A percentile compares a stretch with the other conserved stretches of the same genome.
Conservation (phyloP, 35 echinoderm and acorn worm species). For the Eucidaris tribuloides region DNA sequence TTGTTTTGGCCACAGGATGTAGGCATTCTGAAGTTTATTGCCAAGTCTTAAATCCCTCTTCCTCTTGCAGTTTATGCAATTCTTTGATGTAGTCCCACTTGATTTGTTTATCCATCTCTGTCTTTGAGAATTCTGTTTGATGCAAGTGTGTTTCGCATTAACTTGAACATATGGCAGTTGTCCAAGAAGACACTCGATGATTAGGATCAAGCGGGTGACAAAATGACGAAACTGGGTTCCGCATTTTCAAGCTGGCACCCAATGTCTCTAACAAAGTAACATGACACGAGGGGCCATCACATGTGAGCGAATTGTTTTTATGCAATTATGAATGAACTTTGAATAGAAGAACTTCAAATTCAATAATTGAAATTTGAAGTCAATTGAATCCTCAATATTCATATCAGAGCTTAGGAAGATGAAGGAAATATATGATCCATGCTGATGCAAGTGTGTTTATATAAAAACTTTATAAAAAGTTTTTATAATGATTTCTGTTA, state of each 20-base stretch:
- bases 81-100: constrained; percentile 23
- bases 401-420: too few species aligned
- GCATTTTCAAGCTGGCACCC: not conserved
- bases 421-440: too few species aligned
- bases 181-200: not conserved
- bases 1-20: constrained; percentile 42
- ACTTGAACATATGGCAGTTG: not conserved
- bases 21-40: constrained; percentile 28
- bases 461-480: too few species aligned
- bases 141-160: constrained; percentile 6
- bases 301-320: not conserved
- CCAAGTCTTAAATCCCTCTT: too few species aligned
- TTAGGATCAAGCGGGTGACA: not conserved
- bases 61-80: constrained; percentile 31
- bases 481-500: too few species aligned
- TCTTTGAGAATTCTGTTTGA: not conserved
- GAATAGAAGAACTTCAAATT: too few species aligned
- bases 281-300: not conserved
- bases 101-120: not conserved
- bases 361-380: too few species aligned
- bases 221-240: not conserved
- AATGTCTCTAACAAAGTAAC: not conserved
- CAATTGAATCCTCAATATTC: too few species aligned
- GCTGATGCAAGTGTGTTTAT: too few species aligned
- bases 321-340: too few species aligned